A percentile compares a stretch with the other conserved stretches of the same genome.
Evolutionary conservation across 2,797 vertebrate genomes (phyloP).

Genomic region (Sitta carolinensis): DNA sequence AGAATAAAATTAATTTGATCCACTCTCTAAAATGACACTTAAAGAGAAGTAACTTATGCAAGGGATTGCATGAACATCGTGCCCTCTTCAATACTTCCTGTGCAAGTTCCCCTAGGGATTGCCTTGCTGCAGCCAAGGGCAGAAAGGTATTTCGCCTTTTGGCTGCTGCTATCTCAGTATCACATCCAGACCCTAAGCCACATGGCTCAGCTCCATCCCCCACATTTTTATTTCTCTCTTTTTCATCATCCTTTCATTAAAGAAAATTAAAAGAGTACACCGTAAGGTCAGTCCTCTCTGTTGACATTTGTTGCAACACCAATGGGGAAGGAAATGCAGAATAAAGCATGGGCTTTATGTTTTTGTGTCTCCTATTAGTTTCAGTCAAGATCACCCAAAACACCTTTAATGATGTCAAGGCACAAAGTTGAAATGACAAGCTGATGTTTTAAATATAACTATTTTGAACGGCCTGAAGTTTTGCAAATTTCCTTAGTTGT

Average conservation of each 20-base stretch:
- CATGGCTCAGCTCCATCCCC: background rate
- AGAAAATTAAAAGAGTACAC: background rate
- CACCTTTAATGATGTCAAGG: background rate
- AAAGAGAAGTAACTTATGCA: background rate
- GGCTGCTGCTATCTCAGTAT: background rate
- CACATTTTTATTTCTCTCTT: background rate
- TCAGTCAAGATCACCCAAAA: background rate
- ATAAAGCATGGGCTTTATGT: background rate
- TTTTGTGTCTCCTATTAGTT: background rate
- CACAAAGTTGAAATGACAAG: background rate
- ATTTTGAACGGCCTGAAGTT: background rate
- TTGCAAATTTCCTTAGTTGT: background rate
- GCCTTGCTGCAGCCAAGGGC: background rate
- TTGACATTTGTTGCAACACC: background rate
- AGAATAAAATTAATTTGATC: background rate
- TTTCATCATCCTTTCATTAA: background rate
- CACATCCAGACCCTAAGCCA: background rate
- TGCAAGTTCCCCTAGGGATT: background rate
- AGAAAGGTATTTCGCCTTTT: background rate
- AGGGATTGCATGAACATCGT: background rate
- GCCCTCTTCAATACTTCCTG: background rate
- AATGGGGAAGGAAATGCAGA: background rate
- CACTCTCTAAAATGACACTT: background rate
- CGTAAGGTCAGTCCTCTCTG: background rate
- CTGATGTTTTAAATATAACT: background rate